Evolutionary conservation across 2,797 vertebrate genomes (phyloP).

Genomic region (Adelosebastes latens): DNA sequence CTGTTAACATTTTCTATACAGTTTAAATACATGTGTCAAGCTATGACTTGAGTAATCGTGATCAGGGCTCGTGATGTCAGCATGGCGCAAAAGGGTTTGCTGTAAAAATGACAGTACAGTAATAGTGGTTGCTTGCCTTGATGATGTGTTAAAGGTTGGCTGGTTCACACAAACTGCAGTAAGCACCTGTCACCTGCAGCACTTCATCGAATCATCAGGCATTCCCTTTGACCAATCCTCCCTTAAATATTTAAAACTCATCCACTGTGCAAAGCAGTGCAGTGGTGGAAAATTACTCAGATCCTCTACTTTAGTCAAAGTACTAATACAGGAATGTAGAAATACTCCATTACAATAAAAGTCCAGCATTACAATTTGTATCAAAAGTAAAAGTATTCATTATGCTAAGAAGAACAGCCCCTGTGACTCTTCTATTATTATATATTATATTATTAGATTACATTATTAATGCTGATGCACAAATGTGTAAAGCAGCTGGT

Average conservation of each 20-base stretch:
- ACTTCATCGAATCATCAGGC: not conserved
- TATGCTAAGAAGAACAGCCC: not conserved
- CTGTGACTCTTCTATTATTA: not conserved
- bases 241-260: no score
- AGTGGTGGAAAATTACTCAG: not conserved
- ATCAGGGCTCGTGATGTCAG: not conserved
- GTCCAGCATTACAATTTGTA: not conserved
- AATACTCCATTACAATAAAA: not conserved
- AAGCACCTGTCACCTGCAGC: not conserved
- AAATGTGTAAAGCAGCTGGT: not conserved
- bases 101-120: not conserved
- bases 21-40: no score
- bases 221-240: not conserved
- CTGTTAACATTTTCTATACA: not conserved
- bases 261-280: not conserved
- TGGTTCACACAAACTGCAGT: not conserved
- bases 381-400: not conserved
- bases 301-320: not conserved
- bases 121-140: not conserved
- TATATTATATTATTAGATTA: not conserved
- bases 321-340: not conserved
- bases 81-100: not conserved
- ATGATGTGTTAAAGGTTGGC: not conserved
- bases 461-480: no score
- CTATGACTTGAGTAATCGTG: not conserved